Base-by-base conservation (phyloP, 2,113 vertebrate genomes). In the Dromas ardeola region DNA sequence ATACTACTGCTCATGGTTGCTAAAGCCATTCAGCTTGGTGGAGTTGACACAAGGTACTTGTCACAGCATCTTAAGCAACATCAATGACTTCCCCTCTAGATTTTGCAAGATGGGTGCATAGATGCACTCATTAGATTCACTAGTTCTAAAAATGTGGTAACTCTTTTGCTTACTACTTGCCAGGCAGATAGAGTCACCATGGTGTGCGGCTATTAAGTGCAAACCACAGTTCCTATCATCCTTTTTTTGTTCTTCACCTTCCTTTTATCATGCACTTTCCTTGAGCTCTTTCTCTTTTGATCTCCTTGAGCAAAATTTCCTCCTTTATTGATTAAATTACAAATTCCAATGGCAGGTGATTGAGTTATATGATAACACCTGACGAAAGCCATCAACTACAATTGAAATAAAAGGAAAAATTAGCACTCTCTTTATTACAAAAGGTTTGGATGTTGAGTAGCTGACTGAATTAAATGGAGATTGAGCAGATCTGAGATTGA, bases 271-370 rank as follows among this genome's bases (percentile, higher is more conserved):
- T 53, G 53, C 74, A 90, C 94, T 95, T 98, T 95, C 88, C 81
- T 94, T 81, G 50, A 84, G 65, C 49, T 93, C 59, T 86, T 92
- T 91, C 74, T 84, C 59, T 69, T 88, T 78, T 53, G 56, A 89
- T 86, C 65, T 96, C 86, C 89, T 88, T 92, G 71, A 93, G 71
- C 87, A 97, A 96, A 94, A 91, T 52, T 55, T 25, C 69, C 66
- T 95, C 61, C 43, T 70, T 90, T 95, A 97, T 89, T 96, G 97
- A 97, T 97, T 96, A 96, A 97, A 96, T 95, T 95, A 96, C 81
- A 88, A 92, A 96, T 97, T 94, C 94, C 86, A 86, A 7, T 61
- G 81, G 65, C 2, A 0, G 43, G 56, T 92, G 94, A 97, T 88
- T 95, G 90, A 97, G 94, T 96, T 96, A 94, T 92, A 77, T 70